phyloP scores from a whole-genome alignment of 2,888 invertebrate species.

The Aelia acuminata region DNA sequence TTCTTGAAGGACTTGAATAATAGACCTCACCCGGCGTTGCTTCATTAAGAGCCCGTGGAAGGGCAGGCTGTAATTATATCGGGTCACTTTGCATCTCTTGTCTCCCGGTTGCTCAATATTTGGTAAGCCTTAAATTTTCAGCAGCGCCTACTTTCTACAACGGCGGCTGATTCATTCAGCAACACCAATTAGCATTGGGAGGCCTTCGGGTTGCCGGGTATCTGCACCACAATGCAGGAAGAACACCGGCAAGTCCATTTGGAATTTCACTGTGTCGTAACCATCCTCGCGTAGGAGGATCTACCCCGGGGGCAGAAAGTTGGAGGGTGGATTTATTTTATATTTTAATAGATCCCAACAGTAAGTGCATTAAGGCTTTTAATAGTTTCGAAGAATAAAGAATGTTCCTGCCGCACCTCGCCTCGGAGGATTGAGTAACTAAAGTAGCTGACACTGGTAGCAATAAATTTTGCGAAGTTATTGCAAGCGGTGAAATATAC shows the following conservation, averaged over 20 bases:
- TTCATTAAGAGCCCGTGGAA: constrained; percentile 11
- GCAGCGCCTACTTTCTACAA: constrained; percentile 53
- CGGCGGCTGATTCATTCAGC: constrained; percentile 39
- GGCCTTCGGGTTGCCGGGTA: not conserved
- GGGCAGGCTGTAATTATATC: constrained; percentile 27
- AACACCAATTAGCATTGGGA: not conserved
- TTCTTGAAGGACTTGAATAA: constrained; percentile 20
- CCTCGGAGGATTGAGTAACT: not conserved
- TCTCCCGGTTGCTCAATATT: constrained; percentile 46
- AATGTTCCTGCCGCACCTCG: not conserved
- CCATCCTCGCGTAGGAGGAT: not conserved
- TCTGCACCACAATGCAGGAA: constrained; percentile 30
- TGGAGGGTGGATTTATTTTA: not conserved
- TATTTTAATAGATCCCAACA: not conserved
- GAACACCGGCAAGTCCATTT: constrained; percentile 30
- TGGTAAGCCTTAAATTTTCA: constrained; percentile 52
- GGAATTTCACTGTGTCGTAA: constrained; percentile 8
- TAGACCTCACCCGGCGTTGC: constrained; percentile 37
- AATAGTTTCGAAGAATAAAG: not conserved
- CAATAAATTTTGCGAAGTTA: not conserved
- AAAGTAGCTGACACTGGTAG: not conserved
- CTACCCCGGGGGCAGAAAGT: constrained; percentile 24
- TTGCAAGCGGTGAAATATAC: not conserved
- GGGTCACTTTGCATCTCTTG: constrained; percentile 43
- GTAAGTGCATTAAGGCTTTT: not conserved